Base-by-base conservation (phyloP, 2,113 vertebrate genomes). In the Pterocles burchelli region DNA sequence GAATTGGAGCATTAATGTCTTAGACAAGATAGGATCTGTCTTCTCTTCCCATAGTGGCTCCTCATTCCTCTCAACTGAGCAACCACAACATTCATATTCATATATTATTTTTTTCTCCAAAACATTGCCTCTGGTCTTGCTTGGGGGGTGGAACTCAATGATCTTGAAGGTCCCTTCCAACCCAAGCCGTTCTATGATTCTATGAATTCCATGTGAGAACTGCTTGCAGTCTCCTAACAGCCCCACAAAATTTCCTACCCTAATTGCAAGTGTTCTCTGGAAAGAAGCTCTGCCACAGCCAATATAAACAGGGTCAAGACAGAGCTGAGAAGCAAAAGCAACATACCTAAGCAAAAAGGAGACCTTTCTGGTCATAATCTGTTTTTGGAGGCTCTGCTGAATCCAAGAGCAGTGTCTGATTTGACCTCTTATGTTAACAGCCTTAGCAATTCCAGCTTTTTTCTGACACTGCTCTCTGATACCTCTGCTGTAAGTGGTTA, bases 361-460 rank as follows among this genome's bases (percentile, higher is more conserved):
- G 62, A 82, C 54, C 45, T 89, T 77, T 74, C 79, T 88, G 70
- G 49, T 78, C 41, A 33, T 67, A 81, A 88, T 83, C 62, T 79
- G 67, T 7, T 89, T 89, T 83, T 89, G 63, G 41, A 91, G 24
- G 68, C 41, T 66, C 72, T 93, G 71, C 58, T 13, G 55, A 91
- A 93, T 81, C 70, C 90, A 96, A 89, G 34, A 79, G 58, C 75
- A 88, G 48, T 51, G 68, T 68, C 83, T 89, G 48, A 71, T 63
- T 63, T 76, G 91, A 85, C 75, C 72, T 96, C 75, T 90, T 81
- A 57, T 72, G 77, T 73, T 90, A 96, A 93, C 65, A 93, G 80
- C 77, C 57, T 77, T 74, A 87, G 17, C 20, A 45, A 68, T 90
- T 78, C 61, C 82, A 91, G 84, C 85, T 68, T 95, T 93, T 84